Conservation (phyloP, 2,888 invertebrate species). For the Seira ritae region DNA sequence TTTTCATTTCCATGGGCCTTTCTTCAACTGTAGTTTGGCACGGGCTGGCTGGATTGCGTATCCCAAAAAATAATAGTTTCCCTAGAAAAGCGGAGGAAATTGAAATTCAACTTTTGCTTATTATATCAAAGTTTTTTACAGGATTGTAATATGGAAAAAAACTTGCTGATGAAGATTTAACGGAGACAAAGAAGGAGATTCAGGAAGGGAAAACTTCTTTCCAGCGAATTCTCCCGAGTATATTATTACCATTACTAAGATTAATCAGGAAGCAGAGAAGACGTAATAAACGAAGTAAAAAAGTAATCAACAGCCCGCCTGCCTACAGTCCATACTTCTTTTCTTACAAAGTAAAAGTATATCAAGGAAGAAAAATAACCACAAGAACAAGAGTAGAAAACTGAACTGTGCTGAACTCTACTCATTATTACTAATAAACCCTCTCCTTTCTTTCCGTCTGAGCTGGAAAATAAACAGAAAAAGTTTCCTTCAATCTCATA, state of each 20-base stretch:
- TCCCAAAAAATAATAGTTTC: too few species aligned
- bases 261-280: slow-evolving; percentile 48
- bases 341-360: not conserved
- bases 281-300: slow-evolving; percentile 31
- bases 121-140: slow-evolving; percentile 22
- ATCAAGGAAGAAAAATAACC: slow-evolving; percentile 20
- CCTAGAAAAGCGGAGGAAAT: slow-evolving; percentile 31
- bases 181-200: too few species aligned
- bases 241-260: too few species aligned
- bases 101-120: slow-evolving; percentile 54
- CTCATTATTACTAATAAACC: not conserved
- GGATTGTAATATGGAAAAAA: not conserved
- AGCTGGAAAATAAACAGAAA: not conserved
- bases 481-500: slow-evolving; percentile 13
- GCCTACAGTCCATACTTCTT: too few species aligned
- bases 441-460: not conserved
- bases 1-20: too few species aligned
- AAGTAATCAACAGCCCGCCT: slow-evolving; percentile 39
- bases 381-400: not conserved
- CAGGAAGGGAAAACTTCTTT: slow-evolving; percentile 15
- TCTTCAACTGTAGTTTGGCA: too few species aligned
- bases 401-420: too few species aligned
- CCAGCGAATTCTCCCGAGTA: slow-evolving; percentile 35
- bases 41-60: too few species aligned
- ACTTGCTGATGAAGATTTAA: too few species aligned